Conservation (phyloP, 2,113 vertebrate genomes). For the Solea solea region DNA sequence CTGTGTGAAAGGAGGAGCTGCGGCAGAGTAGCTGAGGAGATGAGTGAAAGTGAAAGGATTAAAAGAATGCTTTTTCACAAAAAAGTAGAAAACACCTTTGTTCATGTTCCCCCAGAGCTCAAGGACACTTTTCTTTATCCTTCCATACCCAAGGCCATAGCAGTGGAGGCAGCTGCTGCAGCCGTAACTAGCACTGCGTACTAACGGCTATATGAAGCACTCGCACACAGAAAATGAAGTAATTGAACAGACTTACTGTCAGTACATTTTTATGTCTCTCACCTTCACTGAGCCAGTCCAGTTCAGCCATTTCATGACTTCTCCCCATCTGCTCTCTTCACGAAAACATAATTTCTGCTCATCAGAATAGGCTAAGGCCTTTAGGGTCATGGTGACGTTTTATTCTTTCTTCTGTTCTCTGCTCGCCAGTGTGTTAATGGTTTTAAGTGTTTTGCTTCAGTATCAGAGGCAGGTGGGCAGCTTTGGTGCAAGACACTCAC, state of each 20-base stretch:
- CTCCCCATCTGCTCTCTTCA: constrained; percentile 34
- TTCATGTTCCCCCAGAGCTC: constrained; percentile 68
- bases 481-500: constrained; percentile 18
- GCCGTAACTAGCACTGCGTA: background rate
- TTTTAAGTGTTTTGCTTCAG: constrained; percentile 48
- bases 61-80: constrained; percentile 49
- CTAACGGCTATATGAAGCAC: constrained; percentile 21
- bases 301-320: constrained; percentile 31
- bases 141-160: constrained; percentile 46
- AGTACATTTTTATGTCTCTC: constrained; percentile 58
- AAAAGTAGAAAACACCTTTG: constrained; percentile 50
- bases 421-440: constrained; percentile 42
- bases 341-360: constrained; percentile 60
- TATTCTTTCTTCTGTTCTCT: constrained; percentile 27
- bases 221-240: constrained; percentile 18
- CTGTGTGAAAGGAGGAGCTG: constrained; percentile 4
- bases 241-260: constrained; percentile 39
- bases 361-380: constrained; percentile 42
- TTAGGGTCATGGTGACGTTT: constrained; percentile 43
- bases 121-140: constrained; percentile 61
- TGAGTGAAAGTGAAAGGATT: constrained; percentile 37
- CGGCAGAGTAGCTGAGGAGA: constrained; percentile 31
- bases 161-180: constrained; percentile 30
- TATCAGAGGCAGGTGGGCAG: constrained; percentile 35
- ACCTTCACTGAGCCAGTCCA: constrained; percentile 28